Evolutionary conservation across 2,113 vertebrate genomes (phyloP).

Genomic region (Neodon shergylaensis): DNA sequence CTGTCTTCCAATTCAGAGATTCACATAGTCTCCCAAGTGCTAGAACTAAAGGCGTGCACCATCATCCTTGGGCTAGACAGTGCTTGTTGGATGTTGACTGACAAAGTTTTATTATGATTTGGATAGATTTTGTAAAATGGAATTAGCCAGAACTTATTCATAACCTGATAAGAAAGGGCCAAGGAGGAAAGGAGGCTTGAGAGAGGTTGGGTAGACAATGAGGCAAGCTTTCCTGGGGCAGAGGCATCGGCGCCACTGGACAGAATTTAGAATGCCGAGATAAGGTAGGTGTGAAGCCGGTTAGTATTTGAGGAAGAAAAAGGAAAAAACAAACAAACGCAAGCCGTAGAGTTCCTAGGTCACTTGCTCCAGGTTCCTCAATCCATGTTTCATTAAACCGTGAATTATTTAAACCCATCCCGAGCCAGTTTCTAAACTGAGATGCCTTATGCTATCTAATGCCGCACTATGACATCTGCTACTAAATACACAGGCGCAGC

Average conservation of each 20-base stretch:
- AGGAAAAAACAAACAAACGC: not conserved
- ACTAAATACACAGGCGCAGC: slow-evolving; percentile 48
- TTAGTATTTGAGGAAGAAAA: not conserved
- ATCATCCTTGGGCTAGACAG: not conserved
- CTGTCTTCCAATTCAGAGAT: not conserved
- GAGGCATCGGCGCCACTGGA: not conserved
- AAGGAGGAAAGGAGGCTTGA: not conserved
- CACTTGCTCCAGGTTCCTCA: slow-evolving; percentile 43
- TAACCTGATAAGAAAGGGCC: not conserved
- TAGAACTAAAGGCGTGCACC: not conserved
- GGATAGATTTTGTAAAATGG: not conserved
- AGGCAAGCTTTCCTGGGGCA: not conserved
- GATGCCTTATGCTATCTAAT: slow-evolving; percentile 39
- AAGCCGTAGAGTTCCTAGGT: slow-evolving; percentile 12
- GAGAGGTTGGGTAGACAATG: not conserved
- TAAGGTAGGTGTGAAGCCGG: not conserved
- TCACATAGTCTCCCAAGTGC: not conserved
- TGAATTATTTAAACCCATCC: slow-evolving; percentile 72
- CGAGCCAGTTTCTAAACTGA: slow-evolving; percentile 59
- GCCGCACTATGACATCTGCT: not conserved
- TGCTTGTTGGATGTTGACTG: not conserved
- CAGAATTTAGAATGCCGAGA: not conserved
- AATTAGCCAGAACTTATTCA: not conserved
- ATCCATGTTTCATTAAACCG: slow-evolving; percentile 51
- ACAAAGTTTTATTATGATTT: slow-evolving; percentile 18